Conservation (phyloP, 2,113 vertebrate genomes). For the human region GRCh38 chr9:74661001-74661500, state of each 20-base stretch:
- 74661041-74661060: background rate
- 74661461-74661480: background rate
- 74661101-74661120: background rate
- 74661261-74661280: background rate
- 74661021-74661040: background rate
- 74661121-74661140: background rate
- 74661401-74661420: constrained; percentile 23
- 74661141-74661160: background rate
- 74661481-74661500: background rate
- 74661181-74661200: background rate
- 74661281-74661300: background rate
- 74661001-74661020: background rate
- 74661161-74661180: background rate
- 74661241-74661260: background rate
- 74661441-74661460: background rate
- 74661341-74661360: background rate
- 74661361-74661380: constrained; percentile 7
- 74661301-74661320: background rate
- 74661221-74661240: background rate
- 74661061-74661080: background rate
- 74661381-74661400: background rate
- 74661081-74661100: background rate
- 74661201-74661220: background rate
- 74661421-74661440: constrained; percentile 6
- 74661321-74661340: background rate